Base-by-base conservation (phyloP, 2,888 invertebrate genomes). In the Blastobasis adustella region DNA sequence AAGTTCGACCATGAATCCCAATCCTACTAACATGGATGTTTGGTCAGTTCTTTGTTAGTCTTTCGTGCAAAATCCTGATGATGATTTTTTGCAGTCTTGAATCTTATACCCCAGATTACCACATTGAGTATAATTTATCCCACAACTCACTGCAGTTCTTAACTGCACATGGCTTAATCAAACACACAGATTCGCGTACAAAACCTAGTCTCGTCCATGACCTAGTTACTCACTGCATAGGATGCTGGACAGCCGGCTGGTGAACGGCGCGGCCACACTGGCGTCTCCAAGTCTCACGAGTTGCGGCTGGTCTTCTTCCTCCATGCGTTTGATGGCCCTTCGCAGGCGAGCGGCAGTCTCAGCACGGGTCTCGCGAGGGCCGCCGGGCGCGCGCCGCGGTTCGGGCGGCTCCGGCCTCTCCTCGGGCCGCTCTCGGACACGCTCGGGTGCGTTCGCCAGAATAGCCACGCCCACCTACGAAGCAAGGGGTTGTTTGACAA, bases 241-340 rank as follows among this genome's bases (percentile, higher is more conserved):
- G 73, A 98, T 97, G 44, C 98, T 98, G 6, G 98, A 97, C 57
- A 97, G 91, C 82, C 97, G 97, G 68, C 98, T 98, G 0, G 99
- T 99, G 74, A 99, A 99, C 0, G 99, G 99, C 4, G 99, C 98
- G 0, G 99, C 99, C 54, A 99, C 99, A 64, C 98, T 98, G 4
- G 99, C 99, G 82, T 99, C 99, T 3, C 99, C 99, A 50, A 99
- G 85, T 76, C 98, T 95, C 0, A 99, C 98, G 47, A 99, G 90
- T 63, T 96, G 95, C 1, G 94, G 92, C 65, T 93, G 92, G 50
- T 98, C 97, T 56, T 93, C 93, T 54, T 97, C 96, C 61, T 98
- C 96, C 58, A 97, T 79, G 66, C 98, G 96, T 71, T 94, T 94
- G 78, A 97, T 89, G 56, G 96, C 90, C 66, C 92, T 91, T 58